phyloP scores from a whole-genome alignment of 2,113 vertebrate genomes.

The Trogon surrucura region DNA sequence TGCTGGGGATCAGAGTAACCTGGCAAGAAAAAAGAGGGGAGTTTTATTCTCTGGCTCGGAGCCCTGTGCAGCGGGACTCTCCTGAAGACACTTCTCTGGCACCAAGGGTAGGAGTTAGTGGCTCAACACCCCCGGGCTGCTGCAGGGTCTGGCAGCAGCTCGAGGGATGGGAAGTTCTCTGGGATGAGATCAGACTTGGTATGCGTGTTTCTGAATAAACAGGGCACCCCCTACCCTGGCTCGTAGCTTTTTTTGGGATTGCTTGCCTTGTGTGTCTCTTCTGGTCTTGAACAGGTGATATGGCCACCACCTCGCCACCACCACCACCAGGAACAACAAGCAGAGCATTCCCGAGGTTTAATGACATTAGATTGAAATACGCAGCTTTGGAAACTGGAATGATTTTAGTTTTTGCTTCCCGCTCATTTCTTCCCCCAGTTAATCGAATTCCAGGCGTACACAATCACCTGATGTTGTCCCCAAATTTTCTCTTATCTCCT shows the following conservation, averaged over 20 bases:
- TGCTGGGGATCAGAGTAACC: background rate
- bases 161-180: background rate
- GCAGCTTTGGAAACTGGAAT: background rate
- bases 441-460: background rate
- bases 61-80: background rate
- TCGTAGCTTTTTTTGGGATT: background rate
- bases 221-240: background rate
- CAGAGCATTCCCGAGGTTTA: background rate
- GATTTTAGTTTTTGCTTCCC: background rate
- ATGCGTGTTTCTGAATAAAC: background rate
- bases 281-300: background rate
- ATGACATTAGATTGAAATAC: accelerated
- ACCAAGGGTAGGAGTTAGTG: background rate
- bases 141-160: background rate
- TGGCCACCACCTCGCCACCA: background rate
- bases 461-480: background rate
- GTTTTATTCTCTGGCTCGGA: background rate
- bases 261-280: accelerated
- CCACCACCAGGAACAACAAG: background rate
- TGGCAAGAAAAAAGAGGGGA: background rate
- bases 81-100: background rate
- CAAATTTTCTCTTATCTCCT: background rate
- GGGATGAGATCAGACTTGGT: background rate
- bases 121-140: background rate
- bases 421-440: background rate